Conservation (phyloP, 2,797 vertebrate genomes). For the Pantherophis alleghaniensis region DNA sequence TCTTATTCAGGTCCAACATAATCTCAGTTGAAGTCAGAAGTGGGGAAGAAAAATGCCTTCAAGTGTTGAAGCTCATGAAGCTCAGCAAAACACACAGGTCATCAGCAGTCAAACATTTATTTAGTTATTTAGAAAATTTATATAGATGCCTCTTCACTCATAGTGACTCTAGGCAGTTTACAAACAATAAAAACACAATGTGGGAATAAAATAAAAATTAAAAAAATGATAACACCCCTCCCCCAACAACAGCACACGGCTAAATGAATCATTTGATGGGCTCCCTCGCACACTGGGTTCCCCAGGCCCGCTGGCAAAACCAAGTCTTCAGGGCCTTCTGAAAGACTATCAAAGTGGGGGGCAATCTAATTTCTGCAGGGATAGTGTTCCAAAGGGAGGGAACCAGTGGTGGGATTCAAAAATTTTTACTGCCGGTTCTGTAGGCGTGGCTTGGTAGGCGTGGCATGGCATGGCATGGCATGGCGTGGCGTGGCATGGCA, state of each 20-base stretch:
- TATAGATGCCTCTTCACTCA: background rate
- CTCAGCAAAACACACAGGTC: slow-evolving; percentile 28
- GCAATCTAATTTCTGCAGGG: background rate
- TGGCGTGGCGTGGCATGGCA: no score
- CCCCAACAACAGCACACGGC: background rate
- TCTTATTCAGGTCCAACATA: slow-evolving; percentile 26
- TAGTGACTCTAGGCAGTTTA: background rate
- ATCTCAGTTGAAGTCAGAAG: slow-evolving; percentile 37
- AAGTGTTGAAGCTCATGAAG: slow-evolving; percentile 27
- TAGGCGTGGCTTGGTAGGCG: no score
- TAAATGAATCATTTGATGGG: background rate
- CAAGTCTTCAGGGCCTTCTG: background rate
- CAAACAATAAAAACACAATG: background rate
- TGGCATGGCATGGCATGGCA: no score
- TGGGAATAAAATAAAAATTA: background rate
- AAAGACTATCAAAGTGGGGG: background rate
- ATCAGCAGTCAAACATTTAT: slow-evolving; percentile 4
- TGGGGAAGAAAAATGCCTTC: slow-evolving; percentile 16
- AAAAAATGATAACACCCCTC: background rate
- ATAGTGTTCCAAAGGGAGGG: background rate
- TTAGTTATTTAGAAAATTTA: background rate
- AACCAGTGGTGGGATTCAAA: no score
- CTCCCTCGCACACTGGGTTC: background rate
- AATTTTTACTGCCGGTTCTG: no score
- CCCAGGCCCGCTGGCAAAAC: background rate